Conservation (phyloP, 2,888 invertebrate genomes). For the Oscheius sp. region DNA sequence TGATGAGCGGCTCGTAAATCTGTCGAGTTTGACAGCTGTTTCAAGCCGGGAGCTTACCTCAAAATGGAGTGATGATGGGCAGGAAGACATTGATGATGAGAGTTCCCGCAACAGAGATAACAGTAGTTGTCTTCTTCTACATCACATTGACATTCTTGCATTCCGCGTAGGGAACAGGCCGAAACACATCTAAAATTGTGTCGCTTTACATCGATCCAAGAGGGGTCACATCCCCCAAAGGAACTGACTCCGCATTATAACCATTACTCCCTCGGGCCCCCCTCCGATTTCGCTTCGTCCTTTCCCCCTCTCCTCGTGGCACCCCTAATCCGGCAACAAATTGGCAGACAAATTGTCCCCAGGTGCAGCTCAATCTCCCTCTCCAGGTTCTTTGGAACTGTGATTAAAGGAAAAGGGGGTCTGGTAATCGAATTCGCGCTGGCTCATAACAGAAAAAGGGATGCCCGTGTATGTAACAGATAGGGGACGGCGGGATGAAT, state of each 20-base stretch:
- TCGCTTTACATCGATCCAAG: constrained; percentile 22
- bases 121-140: constrained; percentile 73
- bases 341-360: background rate
- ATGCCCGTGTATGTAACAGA: constrained; percentile 2
- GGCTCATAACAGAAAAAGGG: background rate
- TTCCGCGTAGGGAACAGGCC: constrained; percentile 67
- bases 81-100: constrained; percentile 65
- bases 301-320: background rate
- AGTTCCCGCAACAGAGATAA: constrained; percentile 73
- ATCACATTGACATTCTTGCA: constrained; percentile 72
- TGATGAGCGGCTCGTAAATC: constrained; percentile 5
- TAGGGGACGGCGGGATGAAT: background rate
- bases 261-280: constrained; percentile 12
- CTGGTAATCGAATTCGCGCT: constrained; percentile 21
- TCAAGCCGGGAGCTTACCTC: constrained; percentile 66
- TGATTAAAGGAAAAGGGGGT: too few relatives aligned
- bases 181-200: constrained; percentile 65
- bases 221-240: constrained; percentile 35
- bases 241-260: constrained; percentile 33
- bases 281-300: background rate
- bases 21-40: constrained; percentile 47
- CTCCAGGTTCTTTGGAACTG: too few relatives aligned
- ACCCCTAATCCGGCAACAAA: constrained; percentile 10
- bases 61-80: constrained; percentile 72
- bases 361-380: background rate